Base-by-base conservation (phyloP, 2,888 invertebrate genomes). In the Caenorhabditis macrosperma region DNA sequence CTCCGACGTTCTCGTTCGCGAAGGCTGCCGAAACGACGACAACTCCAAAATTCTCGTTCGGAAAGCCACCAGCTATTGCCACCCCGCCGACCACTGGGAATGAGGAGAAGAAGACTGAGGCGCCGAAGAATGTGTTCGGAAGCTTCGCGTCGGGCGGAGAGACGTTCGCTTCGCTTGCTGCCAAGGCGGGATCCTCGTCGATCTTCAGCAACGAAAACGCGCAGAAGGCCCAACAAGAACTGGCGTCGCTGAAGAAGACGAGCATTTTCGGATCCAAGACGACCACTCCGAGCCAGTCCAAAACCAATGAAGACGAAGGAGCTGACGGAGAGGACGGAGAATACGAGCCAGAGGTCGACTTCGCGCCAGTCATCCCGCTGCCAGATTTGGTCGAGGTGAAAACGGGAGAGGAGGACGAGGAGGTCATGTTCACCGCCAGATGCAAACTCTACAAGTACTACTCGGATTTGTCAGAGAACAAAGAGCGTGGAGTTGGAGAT, bases 401-500 rank as follows among this genome's bases (percentile, higher is more conserved):
- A 55, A 91, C 90, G 9, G 90, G 90, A 7, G 90, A 90, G 71
- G 90, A 90, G 68, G 86, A 84, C 30, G 90, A 90, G 55, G 82
- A 84, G 60, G 87, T 89, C 3, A 61, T 91, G 28, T 92, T 91
- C 85, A 82, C 82, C 4, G 88, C 90, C 33, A 89, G 91, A 52
- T 90, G 91, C 67, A 92, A 91, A 79, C 85, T 92, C 24, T 92
- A 87, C 85, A 90, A 93, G 12, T 91, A 76, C 74, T 81, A 81
- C 48, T 30, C 75, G 7, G 89, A 87, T 10, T 72, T 77, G 6
- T 82, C 85, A 38, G 90, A 90, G 78, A 91, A 91, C 90, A 92
- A 92, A 85, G 92, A 92, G 79, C 88, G 92, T 15, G 92, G 92
- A 2, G 81, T 92, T 7, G 93, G 93, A 10, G 92, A 92, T 50